Base-by-base conservation (phyloP, 2,888 invertebrate species). In the Xestia xanthographa region DNA sequence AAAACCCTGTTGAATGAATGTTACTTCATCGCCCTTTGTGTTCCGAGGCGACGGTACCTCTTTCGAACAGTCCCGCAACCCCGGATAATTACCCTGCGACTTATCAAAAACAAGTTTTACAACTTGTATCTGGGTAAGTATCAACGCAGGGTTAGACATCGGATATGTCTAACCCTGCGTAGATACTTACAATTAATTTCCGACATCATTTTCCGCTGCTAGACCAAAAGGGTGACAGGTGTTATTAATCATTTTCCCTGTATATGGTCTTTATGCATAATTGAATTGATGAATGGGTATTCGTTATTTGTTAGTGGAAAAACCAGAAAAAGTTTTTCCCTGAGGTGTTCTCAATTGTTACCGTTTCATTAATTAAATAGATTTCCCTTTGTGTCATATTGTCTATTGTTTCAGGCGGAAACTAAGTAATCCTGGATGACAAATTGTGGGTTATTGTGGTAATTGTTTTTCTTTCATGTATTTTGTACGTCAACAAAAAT, bases 271-370 rank as follows among this genome's bases (percentile, higher is more conserved):
- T 34, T 34, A 60, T 29, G 72, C 14, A 60, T 29, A 41, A 41
- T 75, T 68, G 53, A 12, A 50, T 66, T 72, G 12, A 67, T 72
- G 71, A 68, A 50, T 65, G 11, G 34, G 17, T 66, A 29, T 53
- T 58, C n/a, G 26, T 66, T 48, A 17, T 45, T 26, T 34, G n/a
- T 62, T 60, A 60, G 1, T 38, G 56, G 82, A 50, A 45, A 83
- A 79, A 72, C 56, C 68, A 58, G 53, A 48, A 68, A 62, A 58
- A 43, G 1, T 26, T 2, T 34, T 62, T 79, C 72, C 71, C 60
- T 67, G 45, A 50, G 43, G 38, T 74, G 68, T 65, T 38, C 38
- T 63, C 34, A 29, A 68, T 67, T 58, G 53, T 65, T 56, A 38
- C 29, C 41, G 48, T 56, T 79, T 63, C 26, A 80, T 74, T 63